Base-by-base conservation (phyloP, 1,140 invertebrate species). In the Leptopilina clavipes region DNA sequence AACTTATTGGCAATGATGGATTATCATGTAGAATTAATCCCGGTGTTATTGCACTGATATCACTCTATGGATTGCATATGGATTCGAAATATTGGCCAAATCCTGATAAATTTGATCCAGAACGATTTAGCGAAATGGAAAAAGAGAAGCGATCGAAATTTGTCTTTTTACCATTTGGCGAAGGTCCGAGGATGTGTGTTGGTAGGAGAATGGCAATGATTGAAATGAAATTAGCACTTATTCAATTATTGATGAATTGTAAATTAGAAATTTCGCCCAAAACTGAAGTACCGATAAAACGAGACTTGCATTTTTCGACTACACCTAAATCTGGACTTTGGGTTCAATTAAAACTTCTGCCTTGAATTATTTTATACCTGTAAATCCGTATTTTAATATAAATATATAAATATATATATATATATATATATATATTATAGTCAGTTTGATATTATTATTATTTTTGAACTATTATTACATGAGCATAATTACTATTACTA, bases 41-140 rank as follows among this genome's bases (percentile, higher is more conserved):
- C 10, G 83, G 75, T 1, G 76, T 37, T 0, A 48, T 77, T 3
- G 85, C 92, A 0, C 70, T 80, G 7, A 84, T 92, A 22, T 87
- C 91, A 0, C 72, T 91, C 0, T 80, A 83, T 17, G 89, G 84
- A 0, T 37, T 94, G 2, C 92, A 94, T 71, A 83, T 83, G n/a
- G 89, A 92, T 83, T 84, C 88, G 9, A 79, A 89, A 0, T 84
- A 90, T 73, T 93, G 89, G 89, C 80, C 89, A 0, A 83, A 93
- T 52, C 92, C 93, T 0, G 79, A 89, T 1, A 81, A 76, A 70
- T 93, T 93, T 77, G 82, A 90, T 72, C 93, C 93, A 0, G 92
- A 93, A 52, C 83, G 93, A 77, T 93, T 87, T 71, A 70, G 12
- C 0, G 76, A 82, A 44, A 86, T 89, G 44, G 71, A 77, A 8